Base-by-base conservation (phyloP, 2,797 vertebrate genomes). In the Novumbra hubbsi region DNA sequence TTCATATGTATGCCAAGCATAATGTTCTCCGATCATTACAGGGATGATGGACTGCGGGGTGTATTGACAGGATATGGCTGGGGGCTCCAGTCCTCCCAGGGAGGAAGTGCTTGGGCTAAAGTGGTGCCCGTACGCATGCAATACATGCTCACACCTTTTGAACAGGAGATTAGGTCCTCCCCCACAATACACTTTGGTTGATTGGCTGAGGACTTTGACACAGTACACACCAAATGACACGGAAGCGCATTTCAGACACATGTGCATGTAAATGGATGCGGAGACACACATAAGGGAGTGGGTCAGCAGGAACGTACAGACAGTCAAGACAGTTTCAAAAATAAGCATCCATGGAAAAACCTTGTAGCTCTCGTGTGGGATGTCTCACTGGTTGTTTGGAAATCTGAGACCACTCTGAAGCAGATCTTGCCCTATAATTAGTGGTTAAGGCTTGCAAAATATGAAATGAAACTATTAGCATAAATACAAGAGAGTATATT, bases 301-400 rank as follows among this genome's bases (percentile, higher is more conserved):
- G 21, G n/a, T 12, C n/a, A 57, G 17, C 28, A 38, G 49, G 48
- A 16, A 45, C 21, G 28, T 49, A 45, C 63, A 17, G 48, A 64
- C 65, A 84, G 63, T 80, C 67, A 80, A 71, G 65, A 82, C 78
- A 69, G 74, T 83, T n/a, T n/a, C n/a, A n/a, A 78, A 82, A 76
- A 81, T 70, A 76, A 50, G 77, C 73, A 84, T 78, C 55, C 71
- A 84, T 81, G 89, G 90, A 91, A 92, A 92, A 85, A 87, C 80
- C 88, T 85, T 76, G 87, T 87, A 82, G 86, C 85, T 85, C 88
- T 85, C 79, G 60, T 63, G 52, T 80, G 83, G 86, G 83, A 90
- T 63, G 78, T 82, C 76, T 72, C 75, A 41, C 72, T 75, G 70
- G 66, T 76, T 70, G 80, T 76, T 74, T 77, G 72, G 83, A 80